These are phyloP conservation scores for Theretra japonica DNA, from an alignment of 2,888 invertebrate species.

Conservation along the genomic window DNA sequence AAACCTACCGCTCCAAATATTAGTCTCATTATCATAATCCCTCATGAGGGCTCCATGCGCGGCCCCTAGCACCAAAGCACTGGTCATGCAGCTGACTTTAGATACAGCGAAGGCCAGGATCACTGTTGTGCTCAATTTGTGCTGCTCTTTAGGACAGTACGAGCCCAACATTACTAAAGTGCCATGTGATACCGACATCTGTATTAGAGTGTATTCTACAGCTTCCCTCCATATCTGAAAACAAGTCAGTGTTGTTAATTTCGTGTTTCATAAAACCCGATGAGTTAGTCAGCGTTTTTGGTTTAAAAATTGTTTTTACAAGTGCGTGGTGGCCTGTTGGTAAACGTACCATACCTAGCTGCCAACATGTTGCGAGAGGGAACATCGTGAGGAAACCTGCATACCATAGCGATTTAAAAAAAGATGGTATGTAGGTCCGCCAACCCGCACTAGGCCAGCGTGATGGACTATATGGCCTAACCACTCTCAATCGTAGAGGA, in stretches of 20 bases:
- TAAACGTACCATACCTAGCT: too few relatives aligned
- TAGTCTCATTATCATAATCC: constrained; percentile 67
- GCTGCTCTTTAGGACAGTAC: constrained; percentile 64
- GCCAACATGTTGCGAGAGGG: too few relatives aligned
- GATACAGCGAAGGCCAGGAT: constrained; percentile 61
- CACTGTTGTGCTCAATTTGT: constrained; percentile 60
- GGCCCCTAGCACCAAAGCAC: constrained; percentile 65
- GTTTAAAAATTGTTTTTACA: too few relatives aligned
- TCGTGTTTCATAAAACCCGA: too few relatives aligned
- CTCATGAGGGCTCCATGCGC: constrained; percentile 64
- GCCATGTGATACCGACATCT: constrained; percentile 72
- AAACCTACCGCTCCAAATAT: constrained; percentile 61
- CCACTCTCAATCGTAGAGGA: too few relatives aligned
- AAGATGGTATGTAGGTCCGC: too few relatives aligned
- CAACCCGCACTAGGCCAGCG: too few relatives aligned
- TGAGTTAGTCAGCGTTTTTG: too few relatives aligned
- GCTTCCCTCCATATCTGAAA: constrained; percentile 77
- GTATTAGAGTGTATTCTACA: constrained; percentile 69
- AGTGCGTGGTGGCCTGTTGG: too few relatives aligned
- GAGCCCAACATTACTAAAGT: constrained; percentile 73
- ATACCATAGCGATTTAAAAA: too few relatives aligned
- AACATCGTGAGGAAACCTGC: too few relatives aligned
- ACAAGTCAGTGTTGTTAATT: not conserved
- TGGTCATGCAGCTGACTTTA: constrained; percentile 59
- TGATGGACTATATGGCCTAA: too few relatives aligned